These are phyloP conservation scores for Upupa epops DNA, from an alignment of 2,113 vertebrate genomes.

Conservation along the genomic window DNA sequence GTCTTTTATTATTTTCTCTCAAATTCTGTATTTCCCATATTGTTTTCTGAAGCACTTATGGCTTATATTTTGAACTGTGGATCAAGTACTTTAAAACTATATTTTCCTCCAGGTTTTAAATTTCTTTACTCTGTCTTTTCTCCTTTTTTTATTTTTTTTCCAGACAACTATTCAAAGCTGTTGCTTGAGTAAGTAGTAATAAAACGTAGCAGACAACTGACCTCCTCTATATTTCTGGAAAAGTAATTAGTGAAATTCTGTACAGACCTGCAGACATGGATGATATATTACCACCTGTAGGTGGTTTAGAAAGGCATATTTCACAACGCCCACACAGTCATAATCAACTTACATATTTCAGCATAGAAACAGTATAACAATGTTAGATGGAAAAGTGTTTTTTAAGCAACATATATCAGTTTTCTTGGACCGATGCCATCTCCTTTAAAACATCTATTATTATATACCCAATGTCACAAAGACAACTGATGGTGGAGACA, in stretches of 20 bases:
- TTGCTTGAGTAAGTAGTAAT: constrained; percentile 56
- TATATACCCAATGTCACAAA: constrained; percentile 29
- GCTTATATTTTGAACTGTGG: constrained; percentile 6
- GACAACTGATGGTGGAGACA: constrained; percentile 49
- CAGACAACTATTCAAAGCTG: constrained; percentile 48
- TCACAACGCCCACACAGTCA: constrained; percentile 53
- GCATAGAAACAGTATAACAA: constrained; percentile 22
- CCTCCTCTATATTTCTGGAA: constrained; percentile 63
- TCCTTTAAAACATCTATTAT: constrained; percentile 39
- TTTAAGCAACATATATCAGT: constrained; percentile 43
- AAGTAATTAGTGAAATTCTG: constrained; percentile 68
- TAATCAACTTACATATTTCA: constrained; percentile 66
- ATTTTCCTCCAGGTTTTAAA: constrained; percentile 40
- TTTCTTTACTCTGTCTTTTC: constrained; percentile 20
- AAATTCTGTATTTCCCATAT: constrained; percentile 8
- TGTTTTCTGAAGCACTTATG: neutral
- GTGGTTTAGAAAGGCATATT: constrained; percentile 59
- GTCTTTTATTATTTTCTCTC: constrained; percentile 11
- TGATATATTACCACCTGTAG: constrained; percentile 69
- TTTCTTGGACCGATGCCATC: constrained; percentile 18
- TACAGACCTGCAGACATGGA: constrained; percentile 40
- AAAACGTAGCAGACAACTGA: constrained; percentile 69
- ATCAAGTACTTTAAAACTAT: constrained; percentile 9
- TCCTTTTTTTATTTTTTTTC: neutral
- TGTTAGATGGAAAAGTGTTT: constrained; percentile 38